Evolutionary conservation across 1,140 invertebrate species (phyloP), one percentile per base, ranked within the genome.

Genomic region (Galendromus occidentalis): DNA sequence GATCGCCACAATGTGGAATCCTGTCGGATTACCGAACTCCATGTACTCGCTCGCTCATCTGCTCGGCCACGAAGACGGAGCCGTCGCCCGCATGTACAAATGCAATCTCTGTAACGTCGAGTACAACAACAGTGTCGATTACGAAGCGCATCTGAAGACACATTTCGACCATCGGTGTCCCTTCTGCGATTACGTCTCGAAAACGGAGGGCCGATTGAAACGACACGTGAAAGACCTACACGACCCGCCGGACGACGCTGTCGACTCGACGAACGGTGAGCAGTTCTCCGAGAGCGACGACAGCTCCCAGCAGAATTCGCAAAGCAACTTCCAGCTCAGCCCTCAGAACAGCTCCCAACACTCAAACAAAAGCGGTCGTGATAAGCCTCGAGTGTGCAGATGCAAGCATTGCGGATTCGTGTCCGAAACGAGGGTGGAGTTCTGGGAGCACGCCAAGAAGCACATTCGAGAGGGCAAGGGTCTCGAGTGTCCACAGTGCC

Each of bases 401-500:
- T 98, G 93, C 77, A 96, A 96, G 72, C 87, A 92, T 55, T 98
- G 94, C 73, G 81, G 84, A 18, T 86, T 85, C 69, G 80, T 86
- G 0, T 83, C 87, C 0, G 82, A 85, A 1, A 92, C 87, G 0
- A 97, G 97, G 77, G 76, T 85, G 1, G 89, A 89, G 44, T 95
- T 90, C 70, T 99, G 93, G 92, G 82, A 85, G 12, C 96, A 99
- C 75, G 82, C 81, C n/a, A 82, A 83, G 44, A 78, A 77, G 6
- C 96, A 98, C 76, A 96, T 98, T 67, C 91, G 91, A 69, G 81
- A 83, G 0, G 93, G 97, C 66, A 95, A 94, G 73, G 79, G 94
- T 66, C 77, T 99, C 1, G 83, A 83, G 33, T 99, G 96, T 71
- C 84, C 86, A 0, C 83, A 86, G 70, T 99, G 96, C 74, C 86